Evolutionary conservation across 2,113 vertebrate species (phyloP).

Genomic region (Girardinichthys multiradiatus): DNA sequence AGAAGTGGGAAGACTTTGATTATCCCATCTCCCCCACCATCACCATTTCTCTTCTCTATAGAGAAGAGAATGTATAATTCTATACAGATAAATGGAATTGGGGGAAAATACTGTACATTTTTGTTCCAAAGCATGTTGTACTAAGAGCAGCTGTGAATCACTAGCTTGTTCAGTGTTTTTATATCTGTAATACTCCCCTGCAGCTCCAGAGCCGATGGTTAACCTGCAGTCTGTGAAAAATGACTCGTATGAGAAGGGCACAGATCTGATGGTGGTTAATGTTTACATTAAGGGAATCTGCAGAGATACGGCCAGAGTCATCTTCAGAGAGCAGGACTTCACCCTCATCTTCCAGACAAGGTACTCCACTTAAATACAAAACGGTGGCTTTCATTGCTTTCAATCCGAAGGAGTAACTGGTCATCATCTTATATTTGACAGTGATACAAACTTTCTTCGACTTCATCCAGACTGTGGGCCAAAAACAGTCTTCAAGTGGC

Average conservation of each 20-base stretch:
- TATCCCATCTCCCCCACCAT: too few species aligned
- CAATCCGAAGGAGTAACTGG: neutral
- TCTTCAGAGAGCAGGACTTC: constrained; percentile 98
- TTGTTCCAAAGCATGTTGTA: too few species aligned
- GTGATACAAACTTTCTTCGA: constrained; percentile 89
- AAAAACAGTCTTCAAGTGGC: constrained; percentile 95
- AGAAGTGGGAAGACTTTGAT: too few species aligned
- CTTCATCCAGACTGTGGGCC: constrained; percentile 90
- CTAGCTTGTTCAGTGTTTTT: neutral
- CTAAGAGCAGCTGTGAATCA: too few species aligned
- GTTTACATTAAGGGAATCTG: constrained; percentile 93
- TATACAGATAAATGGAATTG: too few species aligned
- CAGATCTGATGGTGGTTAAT: constrained; percentile 94
- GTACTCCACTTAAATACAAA: constrained; percentile 61
- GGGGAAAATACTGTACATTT: neutral
- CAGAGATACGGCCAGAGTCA: constrained; percentile 87
- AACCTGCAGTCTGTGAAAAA: constrained; percentile 92
- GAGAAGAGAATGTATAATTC: too few species aligned
- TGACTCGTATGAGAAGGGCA: constrained; percentile 96
- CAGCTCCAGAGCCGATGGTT: constrained; percentile 89
- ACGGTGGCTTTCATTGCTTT: neutral
- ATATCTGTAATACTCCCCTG: neutral
- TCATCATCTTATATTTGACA: constrained; percentile 51
- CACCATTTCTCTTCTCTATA: too few species aligned
- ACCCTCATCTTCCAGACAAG: constrained; percentile 95